phyloP scores from a whole-genome alignment of 2,888 invertebrate genomes.

The Scaptomyza reducta region DNA sequence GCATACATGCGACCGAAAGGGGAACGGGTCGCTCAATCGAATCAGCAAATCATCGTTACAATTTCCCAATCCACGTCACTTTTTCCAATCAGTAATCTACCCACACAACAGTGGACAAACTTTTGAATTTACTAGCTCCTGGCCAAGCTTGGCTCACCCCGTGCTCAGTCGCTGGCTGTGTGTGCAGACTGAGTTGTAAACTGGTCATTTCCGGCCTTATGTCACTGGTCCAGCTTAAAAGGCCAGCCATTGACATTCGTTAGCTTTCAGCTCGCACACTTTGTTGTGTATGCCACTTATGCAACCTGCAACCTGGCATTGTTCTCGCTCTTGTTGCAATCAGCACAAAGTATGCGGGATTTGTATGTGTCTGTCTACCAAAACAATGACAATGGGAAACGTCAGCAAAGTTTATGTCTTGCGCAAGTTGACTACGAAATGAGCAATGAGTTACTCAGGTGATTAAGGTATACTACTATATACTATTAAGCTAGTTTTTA shows the following conservation, averaged over 20 bases:
- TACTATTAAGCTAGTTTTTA: neutral
- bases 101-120: conserved; percentile 6
- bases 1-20: neutral
- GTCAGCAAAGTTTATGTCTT: conserved; percentile 35
- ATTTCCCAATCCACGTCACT: conserved; percentile 33
- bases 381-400: conserved; percentile 31
- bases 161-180: conserved; percentile 1
- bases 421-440: conserved; percentile 29
- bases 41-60: conserved; percentile 33
- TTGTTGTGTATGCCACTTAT: conserved; percentile 36
- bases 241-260: neutral
- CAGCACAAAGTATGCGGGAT: conserved; percentile 4
- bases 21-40: conserved; percentile 2
- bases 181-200: conserved; percentile 6
- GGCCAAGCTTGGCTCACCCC: conserved; percentile 18
- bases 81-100: conserved; percentile 26
- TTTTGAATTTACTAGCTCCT: conserved; percentile 21
- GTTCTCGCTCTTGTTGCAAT: conserved; percentile 26
- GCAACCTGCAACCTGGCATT: conserved; percentile 29
- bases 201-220: conserved; percentile 12
- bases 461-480: neutral
- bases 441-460: conserved; percentile 15
- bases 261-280: neutral
- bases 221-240: conserved; percentile 3
- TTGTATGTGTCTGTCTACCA: conserved; percentile 4